Base-by-base conservation (phyloP, 2,888 invertebrate species). In the Coecobrya sp. region DNA sequence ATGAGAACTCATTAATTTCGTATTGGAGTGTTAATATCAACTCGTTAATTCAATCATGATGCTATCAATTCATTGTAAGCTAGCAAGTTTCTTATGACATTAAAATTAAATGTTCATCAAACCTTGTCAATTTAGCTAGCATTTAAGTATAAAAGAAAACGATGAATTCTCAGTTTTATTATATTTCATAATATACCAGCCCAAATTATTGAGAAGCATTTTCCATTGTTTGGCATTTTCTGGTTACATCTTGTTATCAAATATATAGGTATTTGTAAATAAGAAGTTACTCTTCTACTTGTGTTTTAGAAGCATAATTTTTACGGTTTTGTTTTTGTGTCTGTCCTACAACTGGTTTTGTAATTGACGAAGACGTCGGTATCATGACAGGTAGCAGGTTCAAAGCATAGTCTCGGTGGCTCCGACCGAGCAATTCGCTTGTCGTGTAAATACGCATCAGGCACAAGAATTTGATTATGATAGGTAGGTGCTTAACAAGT, bases 291-390 rank as follows among this genome's bases (percentile, higher is more conserved):
- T 49, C 13, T 49, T 49, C 30, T 65, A 65, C 30, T 7, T 30
- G 30, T 30, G 30, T 36, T 36, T 36, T 36, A 36, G 36, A 36
- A 36, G 7, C 36, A 36, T 7, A n/a, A n/a, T 36, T 68, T 68
- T 65, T 30, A 70, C 36, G 70, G 36, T 4, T 70, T 70, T 70
- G 70, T 70, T 70, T 70, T 70, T 70, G n/a, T 70, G 25, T 70
- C 22, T 8, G 25, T 62, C 22, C 0, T 4, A 70, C 70, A 70
- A 70, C 70, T 70, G 70, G 70, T 70, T 70, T 68, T 68, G 11
- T 30, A 25, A n/a, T 30, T 22, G 62, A 62, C 19, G 62, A 22
- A 62, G 10, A 25, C 62, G 22, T n/a, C 62, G 8, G 22, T 10
- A 19, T 5, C 62, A 22, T 68, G 16, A 30, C 19, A 4, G n/a